These are phyloP conservation scores for Rotaria sp. DNA, from an alignment of 2,888 invertebrate genomes.

Conservation along the genomic window DNA sequence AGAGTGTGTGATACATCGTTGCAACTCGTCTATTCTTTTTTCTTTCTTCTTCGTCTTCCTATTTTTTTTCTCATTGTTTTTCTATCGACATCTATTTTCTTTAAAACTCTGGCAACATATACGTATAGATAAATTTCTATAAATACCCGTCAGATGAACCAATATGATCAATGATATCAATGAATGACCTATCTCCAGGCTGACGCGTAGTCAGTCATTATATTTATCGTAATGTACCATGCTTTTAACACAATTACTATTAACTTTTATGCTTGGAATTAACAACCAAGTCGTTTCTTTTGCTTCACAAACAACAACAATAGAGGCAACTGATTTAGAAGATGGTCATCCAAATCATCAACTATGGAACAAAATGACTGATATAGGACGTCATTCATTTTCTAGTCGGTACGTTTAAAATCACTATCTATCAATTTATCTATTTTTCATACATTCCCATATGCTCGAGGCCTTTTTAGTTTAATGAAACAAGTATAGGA, in stretches of 20 bases:
- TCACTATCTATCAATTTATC: neutral
- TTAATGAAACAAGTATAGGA: neutral
- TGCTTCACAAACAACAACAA: neutral
- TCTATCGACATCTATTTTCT: neutral
- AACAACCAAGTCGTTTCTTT: neutral
- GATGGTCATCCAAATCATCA: constrained; percentile 10
- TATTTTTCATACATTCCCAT: neutral
- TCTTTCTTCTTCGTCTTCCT: neutral
- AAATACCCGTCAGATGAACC: neutral
- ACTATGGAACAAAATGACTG: neutral
- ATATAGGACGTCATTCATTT: neutral
- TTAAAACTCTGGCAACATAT: neutral
- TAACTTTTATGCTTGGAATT: neutral
- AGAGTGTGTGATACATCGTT: neutral
- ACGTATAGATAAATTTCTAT: neutral
- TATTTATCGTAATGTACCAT: neutral
- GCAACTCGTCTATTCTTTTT: neutral
- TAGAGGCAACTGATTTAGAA: neutral
- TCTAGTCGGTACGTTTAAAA: neutral
- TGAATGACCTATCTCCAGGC: neutral
- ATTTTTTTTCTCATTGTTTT: neutral
- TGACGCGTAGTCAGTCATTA: neutral
- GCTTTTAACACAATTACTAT: neutral
- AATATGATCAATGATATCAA: neutral
- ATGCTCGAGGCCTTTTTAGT: neutral